Conservation (phyloP, 1,140 invertebrate species). For the Zaprionus ornatus region DNA sequence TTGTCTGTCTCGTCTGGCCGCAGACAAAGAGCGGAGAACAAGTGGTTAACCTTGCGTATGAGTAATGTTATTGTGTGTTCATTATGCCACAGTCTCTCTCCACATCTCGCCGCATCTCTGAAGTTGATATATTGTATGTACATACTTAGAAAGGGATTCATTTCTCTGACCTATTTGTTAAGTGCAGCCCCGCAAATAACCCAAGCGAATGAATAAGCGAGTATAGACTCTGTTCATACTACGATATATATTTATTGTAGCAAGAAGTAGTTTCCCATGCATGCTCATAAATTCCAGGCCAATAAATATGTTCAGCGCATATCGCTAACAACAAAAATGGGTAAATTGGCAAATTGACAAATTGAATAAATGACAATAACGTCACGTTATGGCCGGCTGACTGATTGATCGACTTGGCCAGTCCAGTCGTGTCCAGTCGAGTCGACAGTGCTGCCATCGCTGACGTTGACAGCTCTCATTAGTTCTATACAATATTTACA, state of each 20-base stretch:
- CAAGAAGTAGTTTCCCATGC: neutral
- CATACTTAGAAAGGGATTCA: slow-evolving; percentile 9
- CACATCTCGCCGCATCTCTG: slow-evolving; percentile 30
- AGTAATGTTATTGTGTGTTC: slow-evolving; percentile 62
- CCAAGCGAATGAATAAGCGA: slow-evolving; percentile 2
- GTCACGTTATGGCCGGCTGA: slow-evolving; percentile 41
- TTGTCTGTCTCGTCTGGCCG: slow-evolving; percentile 15
- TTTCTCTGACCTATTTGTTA: slow-evolving; percentile 24
- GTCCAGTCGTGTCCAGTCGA: neutral
- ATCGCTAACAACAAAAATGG: slow-evolving; percentile 26
- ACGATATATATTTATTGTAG: neutral
- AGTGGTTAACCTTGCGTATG: slow-evolving; percentile 78
- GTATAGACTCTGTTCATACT: neutral
- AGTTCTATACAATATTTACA: slow-evolving; percentile 32
- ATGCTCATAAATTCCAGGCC: slow-evolving; percentile 31
- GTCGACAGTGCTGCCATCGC: slow-evolving; percentile 31
- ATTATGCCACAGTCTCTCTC: slow-evolving; percentile 44
- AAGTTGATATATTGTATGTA: slow-evolving; percentile 41
- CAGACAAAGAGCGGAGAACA: slow-evolving; percentile 21
- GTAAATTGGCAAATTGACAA: slow-evolving; percentile 39
- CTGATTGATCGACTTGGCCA: slow-evolving; percentile 9
- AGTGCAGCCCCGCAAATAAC: slow-evolving; percentile 1
- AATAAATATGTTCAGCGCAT: slow-evolving; percentile 41
- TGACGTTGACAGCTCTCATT: slow-evolving; percentile 56
- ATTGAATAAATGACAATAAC: slow-evolving; percentile 55